Evolutionary conservation across 2,888 invertebrate genomes (phyloP).

Genomic region (Mylabris sibirica): DNA sequence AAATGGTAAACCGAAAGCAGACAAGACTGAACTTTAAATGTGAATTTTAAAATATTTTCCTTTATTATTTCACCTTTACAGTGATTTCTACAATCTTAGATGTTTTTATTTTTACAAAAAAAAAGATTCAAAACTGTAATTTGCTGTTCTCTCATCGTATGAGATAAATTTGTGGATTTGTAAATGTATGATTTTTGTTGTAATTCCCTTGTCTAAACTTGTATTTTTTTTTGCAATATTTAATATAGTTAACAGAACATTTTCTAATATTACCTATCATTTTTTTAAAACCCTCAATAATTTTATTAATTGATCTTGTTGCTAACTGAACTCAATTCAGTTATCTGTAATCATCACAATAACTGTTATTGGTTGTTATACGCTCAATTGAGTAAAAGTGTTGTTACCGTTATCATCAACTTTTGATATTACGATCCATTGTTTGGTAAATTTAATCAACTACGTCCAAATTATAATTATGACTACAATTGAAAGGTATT

Average conservation of each 20-base stretch:
- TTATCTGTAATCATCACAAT: neutral
- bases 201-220: neutral
- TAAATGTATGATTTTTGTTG: constrained; percentile 6
- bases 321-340: neutral
- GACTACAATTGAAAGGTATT: neutral
- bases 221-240: neutral
- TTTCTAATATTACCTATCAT: neutral
- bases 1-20: constrained; percentile 72
- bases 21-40: constrained; percentile 70
- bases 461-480: neutral
- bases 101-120: neutral
- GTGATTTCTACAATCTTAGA: neutral
- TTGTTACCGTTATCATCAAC: neutral
- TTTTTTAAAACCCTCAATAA: neutral
- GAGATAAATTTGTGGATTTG: neutral
- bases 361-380: neutral
- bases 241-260: constrained; percentile 5
- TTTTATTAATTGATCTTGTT: neutral
- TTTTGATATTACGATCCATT: neutral
- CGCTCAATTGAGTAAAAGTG: neutral
- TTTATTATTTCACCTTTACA: neutral
- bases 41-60: neutral
- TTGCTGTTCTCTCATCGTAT: neutral
- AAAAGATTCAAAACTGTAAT: neutral
- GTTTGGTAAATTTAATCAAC: neutral